Base-by-base conservation (phyloP, 2,113 vertebrate genomes). In the Plecotus auritus region DNA sequence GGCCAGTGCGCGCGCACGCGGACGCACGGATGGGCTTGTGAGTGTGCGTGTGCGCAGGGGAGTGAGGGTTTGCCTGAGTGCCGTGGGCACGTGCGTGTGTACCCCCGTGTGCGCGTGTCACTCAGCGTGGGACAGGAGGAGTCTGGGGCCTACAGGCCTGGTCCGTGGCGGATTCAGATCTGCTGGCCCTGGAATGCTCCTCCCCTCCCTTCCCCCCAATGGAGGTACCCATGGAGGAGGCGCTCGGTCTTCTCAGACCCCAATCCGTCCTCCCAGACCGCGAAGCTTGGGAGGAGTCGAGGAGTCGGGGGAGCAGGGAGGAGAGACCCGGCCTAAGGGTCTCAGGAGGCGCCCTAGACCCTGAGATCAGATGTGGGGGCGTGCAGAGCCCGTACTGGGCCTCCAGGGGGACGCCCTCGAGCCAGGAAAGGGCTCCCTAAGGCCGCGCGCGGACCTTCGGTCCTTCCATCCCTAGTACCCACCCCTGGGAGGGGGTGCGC, bases 371-470 rank as follows among this genome's bases (percentile, higher is more conserved):
- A 22, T 1, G 10, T 9, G 56, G 8, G 22, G 16, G 28, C 18
- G 12, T 23, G 26, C n/a, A 7, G 20, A 40, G n/a, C 23, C 16
- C n/a, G n/a, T n/a, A n/a, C 35, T 54, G 1, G 54, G 40, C 49
- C 94, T 66, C 72, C 72, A 85, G 84, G 72, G 77, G 78, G 94
- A 78, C 84, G 73, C 49, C 30, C 26, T n/a, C 16, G 17, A 59
- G 70, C 47, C 37, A 40, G 4, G 35, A 37, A 51, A 77, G 32
- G 49, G 40, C 67, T 70, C 47, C 17, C 5, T 0, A 72, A 4
- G 2, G n/a, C 17, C 0, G 11, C 18, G 11, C 18, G 5, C 0
- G 6, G 56, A 10, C 23, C 45, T 1, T 12, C 23, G 0, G 82
- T 28, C n/a, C 14, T 13, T 14, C 4, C 9, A 6, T 0, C 17